Evolutionary conservation across 1,140 invertebrate genomes (phyloP).

Genomic region (Calliphora vicina): DNA sequence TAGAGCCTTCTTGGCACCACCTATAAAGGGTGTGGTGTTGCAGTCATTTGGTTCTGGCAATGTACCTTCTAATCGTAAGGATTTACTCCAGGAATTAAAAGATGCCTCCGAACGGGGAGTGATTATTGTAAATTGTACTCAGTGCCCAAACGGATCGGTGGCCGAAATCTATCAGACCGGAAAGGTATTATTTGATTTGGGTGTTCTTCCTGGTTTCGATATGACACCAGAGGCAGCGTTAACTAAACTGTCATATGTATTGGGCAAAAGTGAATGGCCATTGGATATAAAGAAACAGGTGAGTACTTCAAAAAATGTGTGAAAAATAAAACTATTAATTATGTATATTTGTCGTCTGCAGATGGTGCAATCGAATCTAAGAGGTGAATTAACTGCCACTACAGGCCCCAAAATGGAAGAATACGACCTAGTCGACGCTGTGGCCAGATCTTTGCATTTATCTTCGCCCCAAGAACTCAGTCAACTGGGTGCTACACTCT

Average conservation of each 20-base stretch:
- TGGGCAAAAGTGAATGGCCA: slow-evolving; percentile 83
- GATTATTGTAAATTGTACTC: slow-evolving; percentile 92
- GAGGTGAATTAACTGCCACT: slow-evolving; percentile 67
- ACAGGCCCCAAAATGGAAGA: slow-evolving; percentile 60
- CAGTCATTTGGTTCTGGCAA: slow-evolving; percentile 95
- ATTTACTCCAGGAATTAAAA: slow-evolving; percentile 79
- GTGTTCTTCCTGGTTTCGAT: slow-evolving; percentile 89
- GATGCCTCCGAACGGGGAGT: slow-evolving; percentile 81
- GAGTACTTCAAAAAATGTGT: slow-evolving; percentile 42
- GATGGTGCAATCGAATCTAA: slow-evolving; percentile 82
- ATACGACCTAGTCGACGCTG: slow-evolving; percentile 69
- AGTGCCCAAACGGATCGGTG: slow-evolving; percentile 84
- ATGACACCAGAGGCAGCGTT: slow-evolving; percentile 96
- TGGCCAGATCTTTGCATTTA: slow-evolving; percentile 73
- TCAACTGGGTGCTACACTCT: slow-evolving; percentile 76
- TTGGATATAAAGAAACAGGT: slow-evolving; percentile 76
- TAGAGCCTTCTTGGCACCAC: slow-evolving; percentile 80
- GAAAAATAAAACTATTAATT: neutral
- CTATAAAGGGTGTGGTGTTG: slow-evolving; percentile 86
- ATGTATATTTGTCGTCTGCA: slow-evolving; percentile 49
- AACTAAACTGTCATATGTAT: slow-evolving; percentile 89
- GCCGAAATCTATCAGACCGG: slow-evolving; percentile 84
- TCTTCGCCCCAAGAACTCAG: slow-evolving; percentile 74
- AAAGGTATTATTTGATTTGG: slow-evolving; percentile 68
- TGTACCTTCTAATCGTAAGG: slow-evolving; percentile 83